A percentile compares a stretch with the other conserved stretches of the same genome.
These are phyloP conservation scores for Darevskia nairensis DNA, from an alignment of 2,797 vertebrate genomes.

Conservation along the genomic window DNA sequence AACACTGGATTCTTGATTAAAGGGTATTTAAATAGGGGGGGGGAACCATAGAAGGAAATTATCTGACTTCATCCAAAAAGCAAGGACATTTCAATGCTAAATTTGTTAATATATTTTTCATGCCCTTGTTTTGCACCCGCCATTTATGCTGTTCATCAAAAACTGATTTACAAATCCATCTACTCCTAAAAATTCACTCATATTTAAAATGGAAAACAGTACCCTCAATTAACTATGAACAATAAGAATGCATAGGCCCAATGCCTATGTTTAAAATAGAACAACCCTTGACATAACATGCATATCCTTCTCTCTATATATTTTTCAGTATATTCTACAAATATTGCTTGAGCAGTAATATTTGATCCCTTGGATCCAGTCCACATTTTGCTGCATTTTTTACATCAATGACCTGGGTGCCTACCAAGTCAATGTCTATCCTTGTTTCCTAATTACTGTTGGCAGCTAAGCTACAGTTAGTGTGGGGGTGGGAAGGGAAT, in stretches of 20 bases:
- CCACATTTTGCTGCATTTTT: neutral
- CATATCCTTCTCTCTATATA: neutral
- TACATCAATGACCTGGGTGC: neutral
- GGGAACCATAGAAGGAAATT: neutral
- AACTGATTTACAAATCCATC: neutral
- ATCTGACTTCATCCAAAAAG: constrained; percentile 17
- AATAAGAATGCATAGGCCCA: neutral
- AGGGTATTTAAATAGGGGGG: constrained; percentile 2
- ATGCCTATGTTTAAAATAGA: neutral
- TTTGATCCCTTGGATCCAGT: neutral
- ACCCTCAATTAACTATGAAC: neutral
- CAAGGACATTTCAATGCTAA: constrained; percentile 6
- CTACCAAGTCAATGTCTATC: neutral
- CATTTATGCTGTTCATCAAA: neutral
- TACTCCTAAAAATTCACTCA: neutral
- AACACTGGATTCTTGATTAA: constrained; percentile 24
- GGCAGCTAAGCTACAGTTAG: neutral
- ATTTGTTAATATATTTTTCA: neutral
- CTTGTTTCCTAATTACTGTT: neutral
- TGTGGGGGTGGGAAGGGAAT: too few species aligned
- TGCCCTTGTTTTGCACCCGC: neutral
- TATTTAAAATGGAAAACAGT: neutral
- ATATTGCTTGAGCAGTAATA: neutral
- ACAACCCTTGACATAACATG: neutral
- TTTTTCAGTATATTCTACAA: neutral